These are phyloP conservation scores for Hemitrygon akajei DNA, from an alignment of 2,797 vertebrate genomes.

Conservation along the genomic window DNA sequence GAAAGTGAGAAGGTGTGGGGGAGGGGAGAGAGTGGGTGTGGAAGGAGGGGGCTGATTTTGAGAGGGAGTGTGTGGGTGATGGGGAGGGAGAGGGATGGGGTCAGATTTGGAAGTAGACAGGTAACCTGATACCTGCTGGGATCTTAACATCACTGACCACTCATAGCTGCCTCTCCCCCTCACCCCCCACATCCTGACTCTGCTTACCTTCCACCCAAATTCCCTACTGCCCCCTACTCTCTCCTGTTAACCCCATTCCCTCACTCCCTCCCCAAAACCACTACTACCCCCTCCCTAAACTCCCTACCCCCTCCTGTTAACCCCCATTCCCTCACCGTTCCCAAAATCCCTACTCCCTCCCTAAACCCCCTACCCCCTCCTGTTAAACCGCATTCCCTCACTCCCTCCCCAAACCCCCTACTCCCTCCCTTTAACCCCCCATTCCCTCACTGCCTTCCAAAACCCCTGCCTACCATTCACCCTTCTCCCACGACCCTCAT, in stretches of 20 bases:
- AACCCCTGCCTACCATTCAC: neutral
- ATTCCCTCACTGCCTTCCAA: neutral
- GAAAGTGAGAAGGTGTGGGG: slow-evolving; percentile 43
- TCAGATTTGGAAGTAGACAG: neutral
- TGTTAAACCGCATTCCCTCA: neutral
- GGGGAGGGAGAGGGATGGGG: slow-evolving; percentile 39
- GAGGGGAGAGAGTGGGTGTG: slow-evolving; percentile 54
- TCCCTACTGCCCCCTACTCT: too few relatives aligned
- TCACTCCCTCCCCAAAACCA: neutral
- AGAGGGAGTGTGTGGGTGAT: slow-evolving; percentile 41
- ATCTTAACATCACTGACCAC: too few relatives aligned
- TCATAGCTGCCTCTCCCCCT: too few relatives aligned
- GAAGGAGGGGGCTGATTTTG: slow-evolving; percentile 39
- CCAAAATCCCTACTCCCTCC: too few relatives aligned
- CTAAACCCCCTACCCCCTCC: too few relatives aligned
- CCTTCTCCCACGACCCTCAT: neutral
- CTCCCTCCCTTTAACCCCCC: too few relatives aligned
- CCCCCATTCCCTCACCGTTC: too few relatives aligned
- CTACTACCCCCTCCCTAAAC: too few relatives aligned
- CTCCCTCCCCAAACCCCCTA: neutral
- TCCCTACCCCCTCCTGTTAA: too few relatives aligned
- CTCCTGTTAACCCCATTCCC: neutral
- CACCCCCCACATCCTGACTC: neutral
- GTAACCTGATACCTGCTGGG: neutral
- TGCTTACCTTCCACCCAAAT: too few relatives aligned